phyloP scores from a whole-genome alignment of 2,888 invertebrate species.

The Lasioglossum oenotherae region DNA sequence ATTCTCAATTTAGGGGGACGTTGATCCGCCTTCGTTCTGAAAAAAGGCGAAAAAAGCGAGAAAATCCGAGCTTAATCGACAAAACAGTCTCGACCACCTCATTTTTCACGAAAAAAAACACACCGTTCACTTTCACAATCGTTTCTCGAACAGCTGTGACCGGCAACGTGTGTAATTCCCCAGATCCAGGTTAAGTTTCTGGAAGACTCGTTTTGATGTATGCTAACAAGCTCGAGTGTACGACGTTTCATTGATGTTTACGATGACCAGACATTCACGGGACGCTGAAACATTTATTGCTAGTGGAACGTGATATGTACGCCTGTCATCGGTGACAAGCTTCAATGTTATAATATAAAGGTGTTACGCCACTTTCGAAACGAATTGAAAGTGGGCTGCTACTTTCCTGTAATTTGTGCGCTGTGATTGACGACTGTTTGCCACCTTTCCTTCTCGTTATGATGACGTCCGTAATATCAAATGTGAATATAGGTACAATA shows the following conservation, averaged over 20 bases:
- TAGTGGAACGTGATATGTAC: neutral
- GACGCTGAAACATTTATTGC: neutral
- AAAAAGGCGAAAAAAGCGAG: constrained; percentile 69
- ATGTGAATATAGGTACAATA: neutral
- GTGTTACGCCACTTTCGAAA: neutral
- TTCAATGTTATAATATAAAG: neutral
- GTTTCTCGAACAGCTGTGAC: constrained; percentile 75
- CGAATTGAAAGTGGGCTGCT: neutral
- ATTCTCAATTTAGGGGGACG: constrained; percentile 25
- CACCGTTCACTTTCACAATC: constrained; percentile 25
- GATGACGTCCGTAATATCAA: neutral
- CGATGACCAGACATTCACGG: neutral
- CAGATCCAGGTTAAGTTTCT: constrained; percentile 73
- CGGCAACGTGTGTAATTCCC: constrained; percentile 69
- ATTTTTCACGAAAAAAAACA: constrained; percentile 54
- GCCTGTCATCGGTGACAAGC: neutral
- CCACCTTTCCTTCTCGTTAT: neutral
- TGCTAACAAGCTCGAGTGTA: neutral
- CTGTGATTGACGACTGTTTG: neutral
- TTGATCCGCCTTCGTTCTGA: constrained; percentile 19
- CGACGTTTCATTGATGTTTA: neutral
- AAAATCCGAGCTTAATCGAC: constrained; percentile 69
- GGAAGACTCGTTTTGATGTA: constrained; percentile 74
- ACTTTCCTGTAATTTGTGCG: neutral
- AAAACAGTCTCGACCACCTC: constrained; percentile 58